phyloP scores from a whole-genome alignment of 2,888 invertebrate species.

The Danaus chrysippus region DNA sequence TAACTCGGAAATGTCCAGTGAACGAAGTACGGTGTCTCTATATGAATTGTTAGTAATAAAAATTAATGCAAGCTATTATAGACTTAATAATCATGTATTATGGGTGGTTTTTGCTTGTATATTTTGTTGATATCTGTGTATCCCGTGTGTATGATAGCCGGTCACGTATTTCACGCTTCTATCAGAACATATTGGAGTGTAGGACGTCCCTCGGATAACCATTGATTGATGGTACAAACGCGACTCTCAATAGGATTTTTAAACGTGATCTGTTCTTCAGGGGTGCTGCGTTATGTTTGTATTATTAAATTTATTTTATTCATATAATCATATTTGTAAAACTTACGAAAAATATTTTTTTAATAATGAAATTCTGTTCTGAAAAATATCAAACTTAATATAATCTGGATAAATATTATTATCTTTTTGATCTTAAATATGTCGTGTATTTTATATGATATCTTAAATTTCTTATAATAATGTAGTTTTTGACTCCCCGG shows the following conservation, averaged over 20 bases:
- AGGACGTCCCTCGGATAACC: slow-evolving; percentile 47
- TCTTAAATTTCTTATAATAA: no score
- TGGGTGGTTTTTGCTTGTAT: slow-evolving; percentile 13
- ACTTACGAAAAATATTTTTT: no score
- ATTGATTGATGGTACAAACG: slow-evolving; percentile 38
- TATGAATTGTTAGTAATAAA: neutral
- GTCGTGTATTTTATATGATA: no score
- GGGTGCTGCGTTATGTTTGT: neutral
- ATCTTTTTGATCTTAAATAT: no score
- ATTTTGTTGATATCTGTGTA: slow-evolving; percentile 1
- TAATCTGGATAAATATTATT: no score
- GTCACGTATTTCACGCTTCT: slow-evolving; percentile 52
- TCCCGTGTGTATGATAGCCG: slow-evolving; percentile 22
- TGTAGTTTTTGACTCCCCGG: neutral
- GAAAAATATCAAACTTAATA: no score
- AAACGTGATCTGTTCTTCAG: slow-evolving; percentile 6
- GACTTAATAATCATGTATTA: neutral
- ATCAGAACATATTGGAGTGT: slow-evolving; percentile 32
- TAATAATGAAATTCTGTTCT: no score
- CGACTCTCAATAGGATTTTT: slow-evolving; percentile 22
- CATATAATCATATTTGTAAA: no score
- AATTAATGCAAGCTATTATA: slow-evolving; percentile 6
- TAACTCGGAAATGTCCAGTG: slow-evolving; percentile 38
- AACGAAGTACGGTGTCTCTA: slow-evolving; percentile 17
- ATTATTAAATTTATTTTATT: no score